phyloP scores from a whole-genome alignment of 2,888 invertebrate species.

The Teinopalpus imperialis region DNA sequence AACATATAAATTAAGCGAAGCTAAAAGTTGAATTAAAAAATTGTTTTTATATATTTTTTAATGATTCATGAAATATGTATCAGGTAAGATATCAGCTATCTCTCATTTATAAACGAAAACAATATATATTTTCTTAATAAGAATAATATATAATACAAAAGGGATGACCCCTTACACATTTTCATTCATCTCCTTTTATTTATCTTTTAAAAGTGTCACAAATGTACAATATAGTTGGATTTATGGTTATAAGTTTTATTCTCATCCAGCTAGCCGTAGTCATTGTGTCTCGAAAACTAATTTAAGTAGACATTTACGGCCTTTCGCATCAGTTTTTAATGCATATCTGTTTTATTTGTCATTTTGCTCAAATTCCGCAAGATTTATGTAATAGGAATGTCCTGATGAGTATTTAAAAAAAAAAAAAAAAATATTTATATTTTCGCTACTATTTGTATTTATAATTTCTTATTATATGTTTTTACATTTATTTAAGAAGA shows the following conservation, averaged over 20 bases:
- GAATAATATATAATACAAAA: constrained; percentile 4
- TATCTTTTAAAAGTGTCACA: constrained; percentile 24
- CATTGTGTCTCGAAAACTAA: constrained; percentile 19
- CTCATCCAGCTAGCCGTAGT: constrained; percentile 17
- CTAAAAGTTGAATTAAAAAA: too few species aligned
- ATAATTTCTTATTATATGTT: too few species aligned
- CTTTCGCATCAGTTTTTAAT: constrained; percentile 16
- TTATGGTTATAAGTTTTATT: constrained; percentile 21
- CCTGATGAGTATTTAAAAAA: too few species aligned
- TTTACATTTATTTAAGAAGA: too few species aligned
- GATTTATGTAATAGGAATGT: constrained; percentile 1
- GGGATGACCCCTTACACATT: constrained; percentile 7
- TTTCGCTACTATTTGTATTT: too few species aligned
- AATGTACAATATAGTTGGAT: constrained; percentile 25
- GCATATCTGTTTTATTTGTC: constrained; percentile 14
- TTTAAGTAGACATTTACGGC: constrained; percentile 23
- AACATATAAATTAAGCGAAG: too few species aligned
- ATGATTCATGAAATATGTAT: too few species aligned
- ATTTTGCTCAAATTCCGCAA: background rate
- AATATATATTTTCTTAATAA: background rate
- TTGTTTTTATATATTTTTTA: too few species aligned
- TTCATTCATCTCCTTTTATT: constrained; percentile 14
- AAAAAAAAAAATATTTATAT: too few species aligned
- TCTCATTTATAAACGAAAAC: too few species aligned
- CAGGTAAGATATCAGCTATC: too few species aligned